These are phyloP conservation scores for Malacosoma neustria DNA, from an alignment of 2,888 invertebrate species.

Conservation along the genomic window DNA sequence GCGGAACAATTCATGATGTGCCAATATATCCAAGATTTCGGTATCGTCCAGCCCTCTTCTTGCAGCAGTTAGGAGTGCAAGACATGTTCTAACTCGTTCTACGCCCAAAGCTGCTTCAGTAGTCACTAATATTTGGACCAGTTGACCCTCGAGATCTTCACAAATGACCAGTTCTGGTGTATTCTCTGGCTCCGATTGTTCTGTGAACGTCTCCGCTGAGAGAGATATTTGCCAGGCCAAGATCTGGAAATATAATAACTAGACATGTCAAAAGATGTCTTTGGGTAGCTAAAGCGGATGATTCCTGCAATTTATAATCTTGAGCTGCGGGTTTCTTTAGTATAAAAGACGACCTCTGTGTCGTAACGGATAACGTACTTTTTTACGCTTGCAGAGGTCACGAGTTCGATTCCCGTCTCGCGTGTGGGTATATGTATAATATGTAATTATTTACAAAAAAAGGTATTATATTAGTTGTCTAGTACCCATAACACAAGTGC, in stretches of 20 bases:
- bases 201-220: constrained; percentile 64
- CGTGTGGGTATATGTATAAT: too few relatives aligned
- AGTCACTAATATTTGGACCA: constrained; percentile 79
- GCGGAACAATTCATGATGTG: constrained; percentile 77
- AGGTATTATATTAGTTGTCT: too few relatives aligned
- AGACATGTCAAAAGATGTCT: too few relatives aligned
- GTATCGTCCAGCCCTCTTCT: constrained; percentile 87
- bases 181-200: constrained; percentile 50
- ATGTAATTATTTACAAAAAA: too few relatives aligned
- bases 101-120: constrained; percentile 80
- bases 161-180: constrained; percentile 53
- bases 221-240: constrained; percentile 68
- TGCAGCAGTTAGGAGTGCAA: constrained; percentile 83
- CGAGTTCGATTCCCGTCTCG: too few relatives aligned
- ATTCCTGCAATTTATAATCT: too few relatives aligned
- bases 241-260: constrained; percentile 49
- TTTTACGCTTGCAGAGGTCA: too few relatives aligned
- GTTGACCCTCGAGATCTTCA: constrained; percentile 73
- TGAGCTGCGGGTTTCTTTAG: too few relatives aligned
- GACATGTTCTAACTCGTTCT: constrained; percentile 78
- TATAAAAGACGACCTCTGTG: too few relatives aligned
- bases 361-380: too few relatives aligned
- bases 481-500: too few relatives aligned
- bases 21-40: constrained; percentile 83
- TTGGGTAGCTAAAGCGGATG: too few relatives aligned